A percentile compares a stretch with the other conserved stretches of the same genome.
phyloP scores from a whole-genome alignment of 2,888 invertebrate genomes.

The Notodonta dromedarius region DNA sequence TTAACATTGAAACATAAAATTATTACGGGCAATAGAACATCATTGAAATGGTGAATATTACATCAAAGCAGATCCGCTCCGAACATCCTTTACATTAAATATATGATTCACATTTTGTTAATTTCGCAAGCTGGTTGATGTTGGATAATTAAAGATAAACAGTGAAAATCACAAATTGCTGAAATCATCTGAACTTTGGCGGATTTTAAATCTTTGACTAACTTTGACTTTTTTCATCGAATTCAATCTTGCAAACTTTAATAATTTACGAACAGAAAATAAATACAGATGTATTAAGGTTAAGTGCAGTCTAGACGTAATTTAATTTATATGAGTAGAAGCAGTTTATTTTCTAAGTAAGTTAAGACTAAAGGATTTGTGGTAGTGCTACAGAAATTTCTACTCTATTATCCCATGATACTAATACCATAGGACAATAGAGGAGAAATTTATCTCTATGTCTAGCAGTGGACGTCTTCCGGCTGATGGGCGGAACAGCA shows the following conservation, averaged over 20 bases:
- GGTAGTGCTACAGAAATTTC: too few relatives aligned
- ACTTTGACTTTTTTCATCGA: too few relatives aligned
- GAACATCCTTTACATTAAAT: constrained; percentile 18
- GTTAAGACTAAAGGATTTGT: not conserved
- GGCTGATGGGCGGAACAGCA: too few relatives aligned
- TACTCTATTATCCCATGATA: too few relatives aligned
- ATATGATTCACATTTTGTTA: constrained; percentile 14
- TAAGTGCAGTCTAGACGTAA: constrained; percentile 1
- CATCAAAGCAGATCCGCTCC: constrained; percentile 16
- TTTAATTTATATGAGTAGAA: too few relatives aligned
- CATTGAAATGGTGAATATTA: constrained; percentile 26
- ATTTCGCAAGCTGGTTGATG: constrained; percentile 3
- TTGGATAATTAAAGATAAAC: constrained; percentile 9
- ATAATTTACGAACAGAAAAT: too few relatives aligned
- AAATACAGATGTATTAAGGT: not conserved
- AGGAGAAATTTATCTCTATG: too few relatives aligned
- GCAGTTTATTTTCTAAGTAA: not conserved
- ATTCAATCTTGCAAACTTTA: too few relatives aligned
- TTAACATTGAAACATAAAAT: constrained; percentile 37
- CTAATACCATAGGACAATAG: too few relatives aligned
- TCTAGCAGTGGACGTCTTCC: too few relatives aligned
- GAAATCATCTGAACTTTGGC: not conserved
- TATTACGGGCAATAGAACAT: constrained; percentile 32
- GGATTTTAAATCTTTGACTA: too few relatives aligned
- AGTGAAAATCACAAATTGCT: constrained; percentile 4